A percentile compares a stretch with the other conserved stretches of the same genome.
Conservation (phyloP, 2,888 invertebrate genomes). For the Lasioglossum leucozonium region DNA sequence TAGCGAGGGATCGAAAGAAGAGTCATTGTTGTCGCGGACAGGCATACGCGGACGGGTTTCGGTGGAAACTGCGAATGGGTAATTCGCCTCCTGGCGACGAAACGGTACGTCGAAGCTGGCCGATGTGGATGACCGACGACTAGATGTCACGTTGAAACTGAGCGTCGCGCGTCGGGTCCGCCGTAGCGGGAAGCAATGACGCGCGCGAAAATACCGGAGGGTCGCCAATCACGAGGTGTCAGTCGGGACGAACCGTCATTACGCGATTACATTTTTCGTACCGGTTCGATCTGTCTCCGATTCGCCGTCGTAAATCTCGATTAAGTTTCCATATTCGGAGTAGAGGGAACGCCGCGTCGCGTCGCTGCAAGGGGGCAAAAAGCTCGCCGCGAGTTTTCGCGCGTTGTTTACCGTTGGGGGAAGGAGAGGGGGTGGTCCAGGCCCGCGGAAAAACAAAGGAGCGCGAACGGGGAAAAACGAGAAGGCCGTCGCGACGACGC, state of each 20-base stretch:
- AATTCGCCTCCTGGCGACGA: conserved; percentile 7
- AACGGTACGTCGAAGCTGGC: conserved; percentile 13
- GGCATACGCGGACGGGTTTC: background rate
- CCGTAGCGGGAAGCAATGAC: conserved; percentile 25
- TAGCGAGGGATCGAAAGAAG: background rate
- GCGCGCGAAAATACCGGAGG: conserved; percentile 62
- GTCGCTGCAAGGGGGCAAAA: background rate
- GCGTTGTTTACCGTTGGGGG: conserved; percentile 53
- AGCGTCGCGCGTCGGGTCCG: conserved; percentile 6
- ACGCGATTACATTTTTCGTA: conserved; percentile 78
- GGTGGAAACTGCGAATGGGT: background rate
- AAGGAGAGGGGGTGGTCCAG: background rate
- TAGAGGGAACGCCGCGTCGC: conserved; percentile 28
- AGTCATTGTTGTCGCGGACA: background rate
- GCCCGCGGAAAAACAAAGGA: background rate
- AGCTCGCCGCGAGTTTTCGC: conserved; percentile 20
- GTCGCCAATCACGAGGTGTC: conserved; percentile 72
- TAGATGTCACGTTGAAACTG: conserved; percentile 31
- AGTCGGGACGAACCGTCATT: conserved; percentile 75
- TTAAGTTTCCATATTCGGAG: conserved; percentile 72
- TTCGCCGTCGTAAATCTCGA: conserved; percentile 70
- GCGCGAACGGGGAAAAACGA: background rate
- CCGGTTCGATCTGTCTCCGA: conserved; percentile 74
- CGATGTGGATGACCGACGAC: conserved; percentile 42
- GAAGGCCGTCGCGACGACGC: conserved; percentile 26